Evolutionary conservation across 2,113 vertebrate species (phyloP), one percentile per base, ranked within the genome.

Genomic region (Sphyrna mokarran): DNA sequence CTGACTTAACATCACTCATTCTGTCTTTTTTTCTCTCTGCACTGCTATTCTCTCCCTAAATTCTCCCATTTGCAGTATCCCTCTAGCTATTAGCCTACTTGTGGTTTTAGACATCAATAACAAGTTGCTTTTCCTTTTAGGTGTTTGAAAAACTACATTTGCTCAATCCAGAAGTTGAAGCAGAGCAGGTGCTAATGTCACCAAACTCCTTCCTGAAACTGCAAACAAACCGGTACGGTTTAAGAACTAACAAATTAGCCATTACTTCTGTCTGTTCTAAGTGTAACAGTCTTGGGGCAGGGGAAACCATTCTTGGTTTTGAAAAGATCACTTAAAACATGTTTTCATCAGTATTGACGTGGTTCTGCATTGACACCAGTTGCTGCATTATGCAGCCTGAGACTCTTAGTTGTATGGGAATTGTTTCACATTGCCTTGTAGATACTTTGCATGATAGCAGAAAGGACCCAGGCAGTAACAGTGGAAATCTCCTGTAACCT

Each of bases 101-200:
- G 54, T 97, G 95, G 40, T 89, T 63, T 33, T 91, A 63, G 58
- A 23, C 9, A 26, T 86, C 96, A 11, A 96, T 83, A 40, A 76
- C 20, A 5, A 87, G 68, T 78, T 78, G 23, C 5, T 96, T 58
- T 95, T 70, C n/a, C 61, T 83, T 97, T 96, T 63, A 98, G 99
- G 99, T 99, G 63, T 99, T 99, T 97, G 99, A 99, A 96, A 98
- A 98, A 94, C 97, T 99, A 85, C 97, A 97, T 58, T 96, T 99
- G 95, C 78, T 98, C 96, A 97, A 97, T 96, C 98, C 99, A 22
- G 97, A 98, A 96, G 96, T 98, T 33, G 97, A 98, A 96, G 96
- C 97, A 23, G 98, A 98, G 14, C 98, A 98, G 96, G 98, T 99
- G 96, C 95, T 98, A 96, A 98, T 98, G 98, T 97, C 98, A 9